Evolutionary conservation across 1,140 invertebrate genomes (phyloP), one percentile per base, ranked within the genome.

Genomic region (Oryctes rhinoceros): DNA sequence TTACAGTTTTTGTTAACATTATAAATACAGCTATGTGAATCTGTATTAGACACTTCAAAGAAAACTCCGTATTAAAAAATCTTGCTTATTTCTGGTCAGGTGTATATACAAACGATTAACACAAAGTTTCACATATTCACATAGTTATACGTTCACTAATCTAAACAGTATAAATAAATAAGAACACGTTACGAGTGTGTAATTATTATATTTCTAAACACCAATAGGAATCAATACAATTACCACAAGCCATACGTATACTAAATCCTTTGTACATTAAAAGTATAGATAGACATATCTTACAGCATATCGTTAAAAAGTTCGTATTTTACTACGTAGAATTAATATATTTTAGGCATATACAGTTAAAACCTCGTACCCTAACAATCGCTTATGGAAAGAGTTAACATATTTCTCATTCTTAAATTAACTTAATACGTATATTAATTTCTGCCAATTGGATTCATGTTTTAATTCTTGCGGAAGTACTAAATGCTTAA

Each of bases 371-470:
- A 44, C 9, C 39, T 10, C 39, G 39, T 44, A 44, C 39, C 39
- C 49, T 53, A 53, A 30, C 24, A 30, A 53, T 53, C 13, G 49
- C 11, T 13, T 53, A 53, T 53, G 49, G 49, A 53, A 53, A 53
- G n/a, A 15, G 49, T 53, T 13, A 53, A 53, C 49, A 18, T 53
- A 67, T 67, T 35, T 76, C 47, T 76, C 9, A 76, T 47, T 76
- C 74, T 44, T 76, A 76, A 76, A 76, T 76, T 76, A 76, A 76
- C 65, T 67, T 67, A 67, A 67, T 67, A 24, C 13, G 30, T 67
- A 53, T 67, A 67, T 67, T 67, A 67, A 35, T 78, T 78, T 78
- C 78, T 78, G 78, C 78, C 78, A 78, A 78, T 78, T 62, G 78
- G 78, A 62, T 78, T 62, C 53, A 59, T 59, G 53, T 24, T 78